Evolutionary conservation across 2,888 invertebrate species (phyloP), one percentile per base, ranked within the genome.

Genomic region (Hirtodrosophila duncani): DNA sequence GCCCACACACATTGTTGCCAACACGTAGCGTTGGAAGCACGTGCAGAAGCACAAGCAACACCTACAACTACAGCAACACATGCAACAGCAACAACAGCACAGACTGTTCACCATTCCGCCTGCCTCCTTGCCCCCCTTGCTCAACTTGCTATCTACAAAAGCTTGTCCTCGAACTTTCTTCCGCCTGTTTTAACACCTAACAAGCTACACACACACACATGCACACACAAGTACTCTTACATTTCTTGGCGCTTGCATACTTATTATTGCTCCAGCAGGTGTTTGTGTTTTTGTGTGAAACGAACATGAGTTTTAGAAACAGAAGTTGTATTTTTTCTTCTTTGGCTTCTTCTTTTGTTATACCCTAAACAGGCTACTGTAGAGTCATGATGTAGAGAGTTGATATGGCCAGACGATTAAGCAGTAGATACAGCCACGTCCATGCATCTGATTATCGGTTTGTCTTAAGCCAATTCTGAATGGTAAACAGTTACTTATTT

Each of bases 221-320:
- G 4, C 3, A 3, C 20, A 5, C 4, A 20, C 6, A 20, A 20
- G 20, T 20, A 20, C 20, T 6, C 20, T 20, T 20, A 5, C 20
- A 5, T 20, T 59, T 49, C 37, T 49, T 42, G 41, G 10, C 21
- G 66, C 45, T n/a, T 61, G 58, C 70, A 78, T 74, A 53, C 79
- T 69, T 79, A 74, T 74, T 79, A 79, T 56, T 50, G 60, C 70
- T 70, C 74, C 77, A 75, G 80, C 80, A 80, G 77, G 77, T 75
- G 77, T 63, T 63, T 58, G 38, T 61, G 43, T 52, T 23, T 53
- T 50, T 53, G 74, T 66, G 75, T 60, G 45, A 43, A 53, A 64
- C 64, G 62, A 74, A 74, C 81, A 78, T 78, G 75, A 75, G 75
- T 75, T 75, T 74, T 81, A 78, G 75, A 75, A 75, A 75, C 81